Evolutionary conservation across 1,140 invertebrate genomes (phyloP), one percentile per base, ranked within the genome.

Genomic region (Temnothorax longispinosus): DNA sequence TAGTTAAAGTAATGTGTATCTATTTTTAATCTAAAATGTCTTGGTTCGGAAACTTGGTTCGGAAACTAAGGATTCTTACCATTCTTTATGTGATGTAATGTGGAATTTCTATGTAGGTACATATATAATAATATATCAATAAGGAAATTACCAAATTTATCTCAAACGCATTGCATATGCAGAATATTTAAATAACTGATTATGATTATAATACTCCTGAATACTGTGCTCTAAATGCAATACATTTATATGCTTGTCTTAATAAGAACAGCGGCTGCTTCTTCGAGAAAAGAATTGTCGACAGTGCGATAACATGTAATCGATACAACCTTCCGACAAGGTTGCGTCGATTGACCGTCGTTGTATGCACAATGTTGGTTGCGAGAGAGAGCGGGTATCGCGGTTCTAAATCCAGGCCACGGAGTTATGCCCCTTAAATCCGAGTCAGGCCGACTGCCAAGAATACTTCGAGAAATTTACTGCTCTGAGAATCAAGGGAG

Each of bases 391-490:
- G 3, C 41, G 21, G 58, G 3, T 85, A 64, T 85, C 50, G 27
- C 32, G 62, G 21, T 21, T 65, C 47, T 78, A 78, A 78, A 85
- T 85, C 82, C 82, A 38, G 74, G 74, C 69, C 60, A 65, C 44
- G 60, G 60, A 60, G 60, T 85, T 85, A 85, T 78, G 74, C 74
- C 47, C 74, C 82, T 85, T 78, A 85, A 85, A 85, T 78, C 82
- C 82, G 44, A 84, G 80, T 84, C 80, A 84, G 80, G 80, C 80
- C 47, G 74, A 85, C 82, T 85, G 82, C 72, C 82, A 76, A 78
- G 82, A 78, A 85, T 85, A 78, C 82, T 85, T 78, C 13, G 47
- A 65, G 82, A 78, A 85, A 85, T 85, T 85, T 85, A 85, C 50
- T 85, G 74, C 74, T 56, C 35, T 44, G 58, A 85, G 74, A 78